Percentiles rank a stretch among this genome's conserved stretches.
phyloP scores from a whole-genome alignment of 2,113 vertebrate species.

The Pipa parva region DNA sequence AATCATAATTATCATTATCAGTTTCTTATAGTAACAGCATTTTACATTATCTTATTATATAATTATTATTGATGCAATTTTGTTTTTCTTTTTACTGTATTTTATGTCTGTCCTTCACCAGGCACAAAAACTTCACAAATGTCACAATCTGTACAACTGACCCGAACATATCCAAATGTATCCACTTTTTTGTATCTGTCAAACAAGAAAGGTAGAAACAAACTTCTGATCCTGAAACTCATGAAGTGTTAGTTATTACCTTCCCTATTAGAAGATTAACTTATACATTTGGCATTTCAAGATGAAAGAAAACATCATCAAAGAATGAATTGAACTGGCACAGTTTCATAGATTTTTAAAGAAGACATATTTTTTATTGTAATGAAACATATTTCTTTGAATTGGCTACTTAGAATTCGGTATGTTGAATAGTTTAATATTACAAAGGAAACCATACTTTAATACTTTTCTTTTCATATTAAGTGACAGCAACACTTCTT shows the following conservation, averaged over 20 bases:
- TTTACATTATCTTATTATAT: too few species aligned
- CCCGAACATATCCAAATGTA: too few species aligned
- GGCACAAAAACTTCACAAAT: background rate
- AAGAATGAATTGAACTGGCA: slow-evolving; percentile 18
- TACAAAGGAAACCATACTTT: background rate
- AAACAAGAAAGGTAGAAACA: background rate
- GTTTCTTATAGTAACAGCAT: too few species aligned
- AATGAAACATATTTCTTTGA: slow-evolving; percentile 33
- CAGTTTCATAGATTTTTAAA: slow-evolving; percentile 30
- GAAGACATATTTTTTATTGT: slow-evolving; percentile 16
- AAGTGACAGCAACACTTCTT: slow-evolving; percentile 21
- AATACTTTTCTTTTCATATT: slow-evolving; percentile 16
- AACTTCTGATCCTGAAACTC: background rate
- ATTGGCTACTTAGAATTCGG: slow-evolving; percentile 29
- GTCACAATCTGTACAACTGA: background rate
- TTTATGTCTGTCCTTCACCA: too few species aligned
- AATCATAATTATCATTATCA: too few species aligned
- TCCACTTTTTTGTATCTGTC: too few species aligned
- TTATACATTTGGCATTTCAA: slow-evolving; percentile 16
- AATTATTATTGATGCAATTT: too few species aligned
- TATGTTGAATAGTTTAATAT: slow-evolving; percentile 20
- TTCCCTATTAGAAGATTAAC: slow-evolving; percentile 30
- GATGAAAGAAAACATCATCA: slow-evolving; percentile 39
- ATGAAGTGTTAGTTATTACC: slow-evolving; percentile 4
- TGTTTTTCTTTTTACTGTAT: too few species aligned